Percentiles rank a stretch among this genome's conserved stretches.
These are phyloP conservation scores for Dynastes tityus DNA, from an alignment of 2,888 invertebrate species.

Conservation along the genomic window DNA sequence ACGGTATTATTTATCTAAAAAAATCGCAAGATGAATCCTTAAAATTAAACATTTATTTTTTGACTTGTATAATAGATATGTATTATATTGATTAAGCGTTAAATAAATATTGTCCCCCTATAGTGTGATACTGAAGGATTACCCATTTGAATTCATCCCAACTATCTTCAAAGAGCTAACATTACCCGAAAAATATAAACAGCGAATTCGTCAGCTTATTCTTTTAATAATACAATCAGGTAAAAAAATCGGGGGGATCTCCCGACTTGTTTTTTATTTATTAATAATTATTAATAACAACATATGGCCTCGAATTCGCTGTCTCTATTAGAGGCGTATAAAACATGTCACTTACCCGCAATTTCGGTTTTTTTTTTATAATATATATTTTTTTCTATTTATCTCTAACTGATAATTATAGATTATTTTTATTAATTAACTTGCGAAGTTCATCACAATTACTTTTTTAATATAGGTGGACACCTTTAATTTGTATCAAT, in stretches of 20 bases:
- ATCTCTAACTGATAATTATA: conserved; percentile 69
- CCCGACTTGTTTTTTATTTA: conserved; percentile 12
- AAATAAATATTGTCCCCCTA: conserved; percentile 7
- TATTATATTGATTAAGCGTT: neutral
- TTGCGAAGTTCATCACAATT: conserved; percentile 72
- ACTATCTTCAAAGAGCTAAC: conserved; percentile 61
- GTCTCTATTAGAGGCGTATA: conserved; percentile 58
- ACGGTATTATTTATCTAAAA: neutral
- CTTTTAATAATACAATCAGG: conserved; percentile 37
- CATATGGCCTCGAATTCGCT: conserved; percentile 53
- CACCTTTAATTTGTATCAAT: conserved; percentile 70
- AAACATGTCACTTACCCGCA: conserved; percentile 66
- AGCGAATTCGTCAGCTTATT: conserved; percentile 49
- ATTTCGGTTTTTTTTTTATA: conserved; percentile 62
- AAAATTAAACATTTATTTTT: neutral
- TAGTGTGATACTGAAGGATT: neutral
- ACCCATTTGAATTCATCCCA: too few species aligned
- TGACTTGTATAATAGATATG: conserved; percentile 2
- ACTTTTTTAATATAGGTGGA: conserved; percentile 69
- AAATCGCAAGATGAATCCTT: neutral
- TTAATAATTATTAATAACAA: conserved; percentile 45
- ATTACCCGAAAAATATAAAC: conserved; percentile 62
- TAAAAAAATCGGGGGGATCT: conserved; percentile 4
- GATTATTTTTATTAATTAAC: conserved; percentile 67
- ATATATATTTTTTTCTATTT: conserved; percentile 66